Percentiles rank a stretch among this genome's conserved stretches.
Conservation (phyloP, 2,888 invertebrate species). For the Argynnis bischoffii region DNA sequence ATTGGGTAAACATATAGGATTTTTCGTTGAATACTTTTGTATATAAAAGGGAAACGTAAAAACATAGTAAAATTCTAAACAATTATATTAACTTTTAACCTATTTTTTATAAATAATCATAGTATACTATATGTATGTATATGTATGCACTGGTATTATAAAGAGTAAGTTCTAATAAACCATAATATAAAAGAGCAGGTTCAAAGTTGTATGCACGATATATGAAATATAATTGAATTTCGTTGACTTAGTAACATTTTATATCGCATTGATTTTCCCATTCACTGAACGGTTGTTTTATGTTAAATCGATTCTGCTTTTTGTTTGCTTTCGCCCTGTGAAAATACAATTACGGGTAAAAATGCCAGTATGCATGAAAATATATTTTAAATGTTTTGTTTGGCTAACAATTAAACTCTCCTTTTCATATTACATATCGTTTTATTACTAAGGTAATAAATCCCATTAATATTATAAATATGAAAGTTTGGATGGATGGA, state of each 20-base stretch:
- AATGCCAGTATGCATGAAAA: conserved; percentile 20
- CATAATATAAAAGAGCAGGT: no score
- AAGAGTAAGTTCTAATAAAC: no score
- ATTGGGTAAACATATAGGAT: no score
- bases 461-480: no score
- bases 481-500: no score
- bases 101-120: no score
- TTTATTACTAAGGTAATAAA: conserved; percentile 2
- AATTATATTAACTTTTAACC: no score
- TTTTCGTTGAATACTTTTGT: no score
- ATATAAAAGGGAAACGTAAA: no score
- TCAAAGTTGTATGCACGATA: background rate
- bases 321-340: conserved; percentile 27
- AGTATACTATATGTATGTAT: no score
- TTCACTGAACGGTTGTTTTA: conserved; percentile 30
- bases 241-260: conserved; percentile 29
- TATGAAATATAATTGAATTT: conserved; percentile 30
- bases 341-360: conserved; percentile 31
- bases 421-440: conserved; percentile 4
- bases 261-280: conserved; percentile 24
- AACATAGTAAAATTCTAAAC: no score
- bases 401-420: conserved; percentile 9
- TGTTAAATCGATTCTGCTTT: conserved; percentile 29
- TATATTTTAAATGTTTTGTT: conserved; percentile 25
- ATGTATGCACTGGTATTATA: no score